phyloP scores from a whole-genome alignment of 2,797 vertebrate species.

The Thunnus albacares region DNA sequence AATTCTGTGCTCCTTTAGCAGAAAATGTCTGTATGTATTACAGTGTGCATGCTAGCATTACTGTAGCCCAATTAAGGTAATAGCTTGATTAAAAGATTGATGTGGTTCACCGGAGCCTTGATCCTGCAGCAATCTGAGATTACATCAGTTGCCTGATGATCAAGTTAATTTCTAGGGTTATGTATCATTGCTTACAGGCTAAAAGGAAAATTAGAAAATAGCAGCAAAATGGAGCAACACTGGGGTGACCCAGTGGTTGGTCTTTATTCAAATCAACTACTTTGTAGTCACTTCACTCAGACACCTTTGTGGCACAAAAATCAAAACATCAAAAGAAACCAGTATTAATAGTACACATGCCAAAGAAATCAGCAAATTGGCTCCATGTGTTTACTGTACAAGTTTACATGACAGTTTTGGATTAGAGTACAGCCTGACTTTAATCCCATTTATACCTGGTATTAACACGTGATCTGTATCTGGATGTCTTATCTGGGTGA shows the following conservation, averaged over 20 bases:
- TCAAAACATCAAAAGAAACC: not conserved
- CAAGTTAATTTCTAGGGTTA: not conserved
- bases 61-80: constrained; percentile 6
- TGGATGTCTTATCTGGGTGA: not conserved
- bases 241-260: not conserved
- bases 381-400: not conserved
- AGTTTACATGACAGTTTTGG: not conserved
- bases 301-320: not conserved
- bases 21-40: constrained; percentile 39
- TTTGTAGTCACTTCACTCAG: not conserved
- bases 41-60: constrained; percentile 39
- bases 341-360: not conserved
- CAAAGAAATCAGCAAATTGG: not conserved
- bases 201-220: not conserved
- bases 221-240: not conserved
- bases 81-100: constrained; percentile 28
- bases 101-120: constrained; percentile 6
- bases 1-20: constrained; percentile 49
- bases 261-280: not conserved
- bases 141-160: not conserved
- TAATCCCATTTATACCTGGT: not conserved
- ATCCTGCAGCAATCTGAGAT: constrained; percentile 2
- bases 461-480: not conserved
- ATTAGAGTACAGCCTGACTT: not conserved
- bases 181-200: not conserved